Percentiles rank a stretch among this genome's conserved stretches.
phyloP scores from a whole-genome alignment of 2,888 invertebrate species.

The Erpobdella octoculata region DNA sequence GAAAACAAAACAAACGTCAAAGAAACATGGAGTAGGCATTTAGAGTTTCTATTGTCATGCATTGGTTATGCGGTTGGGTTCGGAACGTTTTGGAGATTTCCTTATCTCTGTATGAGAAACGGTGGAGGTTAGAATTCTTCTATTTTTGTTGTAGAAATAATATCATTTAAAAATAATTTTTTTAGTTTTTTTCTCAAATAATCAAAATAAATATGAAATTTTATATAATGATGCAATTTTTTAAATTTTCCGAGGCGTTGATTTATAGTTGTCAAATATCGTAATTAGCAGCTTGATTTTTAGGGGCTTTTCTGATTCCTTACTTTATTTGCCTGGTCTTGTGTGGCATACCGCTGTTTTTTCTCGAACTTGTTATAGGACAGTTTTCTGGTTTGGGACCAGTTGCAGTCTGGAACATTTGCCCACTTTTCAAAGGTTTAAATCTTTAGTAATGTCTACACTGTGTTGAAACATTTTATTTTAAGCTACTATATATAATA shows the following conservation, averaged over 20 bases:
- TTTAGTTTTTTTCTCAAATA: background rate
- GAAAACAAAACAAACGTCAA: background rate
- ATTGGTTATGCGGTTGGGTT: conserved; percentile 36
- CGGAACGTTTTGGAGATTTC: conserved; percentile 37
- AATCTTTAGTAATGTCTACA: no score
- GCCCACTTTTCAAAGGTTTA: conserved; percentile 57
- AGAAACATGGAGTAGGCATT: conserved; percentile 32
- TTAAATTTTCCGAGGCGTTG: no score
- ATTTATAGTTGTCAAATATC: no score
- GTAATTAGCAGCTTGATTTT: no score
- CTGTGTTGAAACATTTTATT: no score
- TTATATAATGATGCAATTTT: no score
- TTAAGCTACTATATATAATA: no score
- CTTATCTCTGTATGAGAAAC: conserved; percentile 36
- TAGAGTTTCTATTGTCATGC: conserved; percentile 35
- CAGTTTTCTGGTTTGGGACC: conserved; percentile 58
- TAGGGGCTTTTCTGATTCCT: conserved; percentile 62
- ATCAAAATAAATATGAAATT: no score
- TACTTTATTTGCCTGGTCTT: conserved; percentile 57
- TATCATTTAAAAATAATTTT: background rate
- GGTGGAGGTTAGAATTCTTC: conserved; percentile 34
- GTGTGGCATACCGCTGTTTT: conserved; percentile 59
- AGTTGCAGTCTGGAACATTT: conserved; percentile 57
- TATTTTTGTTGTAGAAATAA: background rate
- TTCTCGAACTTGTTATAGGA: conserved; percentile 58